phyloP scores from a whole-genome alignment of 2,797 vertebrate species.

The Liasis olivaceus region DNA sequence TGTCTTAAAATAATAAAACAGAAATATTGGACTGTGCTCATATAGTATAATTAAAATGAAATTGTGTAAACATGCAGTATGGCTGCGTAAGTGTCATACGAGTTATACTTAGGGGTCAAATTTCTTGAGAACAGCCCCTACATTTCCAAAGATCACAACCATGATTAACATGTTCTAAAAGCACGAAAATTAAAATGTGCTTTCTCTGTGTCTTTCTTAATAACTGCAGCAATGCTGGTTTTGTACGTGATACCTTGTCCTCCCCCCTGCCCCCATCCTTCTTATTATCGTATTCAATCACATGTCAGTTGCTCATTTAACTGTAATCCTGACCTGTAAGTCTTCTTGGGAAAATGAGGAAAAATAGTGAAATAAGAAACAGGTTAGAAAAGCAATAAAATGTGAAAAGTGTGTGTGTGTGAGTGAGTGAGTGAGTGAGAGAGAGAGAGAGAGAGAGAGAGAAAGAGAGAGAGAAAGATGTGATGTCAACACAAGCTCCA shows the following conservation, averaged over 20 bases:
- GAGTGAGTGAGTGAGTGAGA: neutral
- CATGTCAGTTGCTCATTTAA: conserved; percentile 42
- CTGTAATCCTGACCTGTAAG: conserved; percentile 55
- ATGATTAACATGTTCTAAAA: neutral
- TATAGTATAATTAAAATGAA: neutral
- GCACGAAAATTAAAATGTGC: neutral
- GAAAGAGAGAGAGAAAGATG: conserved; percentile 35
- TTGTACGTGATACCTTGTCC: conserved; percentile 22
- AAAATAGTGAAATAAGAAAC: conserved; percentile 66
- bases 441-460: conserved; percentile 11
- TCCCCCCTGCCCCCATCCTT: neutral
- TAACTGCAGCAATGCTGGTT: conserved; percentile 42
- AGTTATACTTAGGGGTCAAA: neutral
- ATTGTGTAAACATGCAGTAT: neutral
- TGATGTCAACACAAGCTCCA: conserved; percentile 67
- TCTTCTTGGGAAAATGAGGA: conserved; percentile 48
- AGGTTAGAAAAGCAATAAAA: conserved; percentile 73
- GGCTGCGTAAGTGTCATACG: neutral
- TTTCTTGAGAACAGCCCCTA: neutral
- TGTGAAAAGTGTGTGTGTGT: neutral
- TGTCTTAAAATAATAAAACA: neutral
- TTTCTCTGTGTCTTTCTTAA: conserved; percentile 24
- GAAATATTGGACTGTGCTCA: neutral
- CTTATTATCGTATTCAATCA: conserved; percentile 29
- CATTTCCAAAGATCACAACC: neutral